Evolutionary conservation across 2,888 invertebrate genomes (phyloP), one percentile per base, ranked within the genome.

Genomic region (Drosophila leonis): DNA sequence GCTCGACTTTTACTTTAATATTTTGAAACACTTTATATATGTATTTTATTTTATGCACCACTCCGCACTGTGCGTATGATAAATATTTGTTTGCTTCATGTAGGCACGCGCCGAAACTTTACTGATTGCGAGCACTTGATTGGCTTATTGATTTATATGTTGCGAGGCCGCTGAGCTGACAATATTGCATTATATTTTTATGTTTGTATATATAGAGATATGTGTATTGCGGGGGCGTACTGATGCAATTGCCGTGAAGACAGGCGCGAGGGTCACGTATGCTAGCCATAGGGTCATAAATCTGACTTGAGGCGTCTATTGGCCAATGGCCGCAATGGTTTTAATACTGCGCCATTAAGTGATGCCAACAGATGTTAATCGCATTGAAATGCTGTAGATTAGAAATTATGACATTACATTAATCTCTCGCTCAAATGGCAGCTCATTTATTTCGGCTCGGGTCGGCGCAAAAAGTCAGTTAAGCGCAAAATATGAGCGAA

Each of bases 381-480:
- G 83, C 79, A 85, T 86, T 89, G 90, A 89, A 89, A 89, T 80
- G 83, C 74, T 77, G 67, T 35, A 89, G 88, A 89, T 89, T 89
- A 88, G 83, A 80, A 90, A 90, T 87, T 88, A 89, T 90, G 90
- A 82, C 85, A 82, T 77, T 75, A 80, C 85, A 88, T 82, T 84
- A 77, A 86, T 88, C 80, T 87, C 74, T 76, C 75, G 42, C 56
- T 61, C 75, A 66, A 68, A 68, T 51, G 76, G 66, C 65, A 48
- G 62, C 64, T 65, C 65, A 79, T 62, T 77, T 82, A 74, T 83
- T 81, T 77, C 5, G 72, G 72, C 65, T 37, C 39, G 39, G 54
- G 54, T 37, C 39, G 27, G 29, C 29, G 42, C 54, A 68, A 67
- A 82, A 86, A 86, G 83, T 86, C 82, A 83, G 82, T 82, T 77